Conservation (phyloP, 1,140 invertebrate species). For the Drosophila elegans region DNA sequence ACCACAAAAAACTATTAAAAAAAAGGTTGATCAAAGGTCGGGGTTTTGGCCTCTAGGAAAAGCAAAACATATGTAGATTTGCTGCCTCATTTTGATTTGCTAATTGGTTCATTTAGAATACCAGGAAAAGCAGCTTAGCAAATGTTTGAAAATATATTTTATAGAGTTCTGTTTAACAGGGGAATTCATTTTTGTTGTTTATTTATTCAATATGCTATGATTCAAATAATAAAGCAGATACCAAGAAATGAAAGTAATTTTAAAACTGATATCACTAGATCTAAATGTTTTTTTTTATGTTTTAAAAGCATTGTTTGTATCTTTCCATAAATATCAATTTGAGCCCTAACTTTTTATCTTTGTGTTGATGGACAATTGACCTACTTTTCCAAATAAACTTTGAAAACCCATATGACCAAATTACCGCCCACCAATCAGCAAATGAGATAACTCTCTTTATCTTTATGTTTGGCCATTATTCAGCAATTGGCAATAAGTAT, state of each 20-base stretch:
- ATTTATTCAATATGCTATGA: background rate
- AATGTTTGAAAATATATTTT: background rate
- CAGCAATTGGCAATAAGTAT: conserved; percentile 46
- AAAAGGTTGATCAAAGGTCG: conserved; percentile 30
- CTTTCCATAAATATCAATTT: too few species aligned
- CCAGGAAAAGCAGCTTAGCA: conserved; percentile 5
- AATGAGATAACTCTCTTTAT: conserved; percentile 45
- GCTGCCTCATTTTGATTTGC: conserved; percentile 22
- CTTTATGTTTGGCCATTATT: conserved; percentile 48
- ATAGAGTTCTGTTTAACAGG: conserved; percentile 11
- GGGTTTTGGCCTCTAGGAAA: conserved; percentile 9
- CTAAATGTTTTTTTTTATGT: too few species aligned
- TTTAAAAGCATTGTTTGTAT: too few species aligned
- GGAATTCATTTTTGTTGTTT: conserved; percentile 4
- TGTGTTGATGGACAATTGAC: conserved; percentile 38
- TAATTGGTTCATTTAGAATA: conserved; percentile 44
- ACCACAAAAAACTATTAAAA: conserved; percentile 23
- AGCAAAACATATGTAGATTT: conserved; percentile 18
- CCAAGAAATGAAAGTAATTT: too few species aligned
- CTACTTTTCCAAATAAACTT: conserved; percentile 27
- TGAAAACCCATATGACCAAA: conserved; percentile 25
- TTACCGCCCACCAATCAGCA: conserved; percentile 33
- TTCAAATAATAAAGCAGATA: conserved; percentile 1
- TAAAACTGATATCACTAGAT: too few species aligned
- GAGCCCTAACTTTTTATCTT: background rate